Evolutionary conservation across 2,113 vertebrate genomes (phyloP).

Genomic region (Alligator mississippiensis): DNA sequence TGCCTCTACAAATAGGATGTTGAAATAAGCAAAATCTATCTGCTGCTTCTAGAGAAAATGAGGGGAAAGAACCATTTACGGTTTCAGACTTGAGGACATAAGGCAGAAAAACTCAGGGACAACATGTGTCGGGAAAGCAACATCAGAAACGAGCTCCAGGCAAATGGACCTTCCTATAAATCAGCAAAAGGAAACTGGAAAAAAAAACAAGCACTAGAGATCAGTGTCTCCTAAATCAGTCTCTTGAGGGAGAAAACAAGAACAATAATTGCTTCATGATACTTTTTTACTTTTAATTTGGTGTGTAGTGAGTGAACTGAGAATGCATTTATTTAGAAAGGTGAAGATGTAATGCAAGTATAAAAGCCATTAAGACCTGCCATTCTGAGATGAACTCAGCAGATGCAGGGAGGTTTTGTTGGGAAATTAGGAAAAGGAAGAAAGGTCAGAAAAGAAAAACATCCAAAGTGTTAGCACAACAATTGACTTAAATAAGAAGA

Average conservation of each 20-base stretch:
- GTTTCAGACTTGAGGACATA: neutral
- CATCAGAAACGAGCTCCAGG: neutral
- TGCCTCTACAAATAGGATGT: neutral
- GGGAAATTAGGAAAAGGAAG: neutral
- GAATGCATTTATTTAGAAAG: neutral
- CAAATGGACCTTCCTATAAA: neutral
- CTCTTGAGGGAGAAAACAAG: neutral
- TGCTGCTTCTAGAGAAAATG: neutral
- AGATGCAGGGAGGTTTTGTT: neutral
- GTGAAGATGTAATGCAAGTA: neutral
- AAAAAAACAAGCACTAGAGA: accelerated
- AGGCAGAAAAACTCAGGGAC: neutral
- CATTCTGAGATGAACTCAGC: neutral
- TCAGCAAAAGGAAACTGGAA: neutral
- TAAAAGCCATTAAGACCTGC: neutral
- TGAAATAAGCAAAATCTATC: neutral
- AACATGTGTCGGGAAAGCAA: neutral
- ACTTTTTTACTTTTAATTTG: neutral
- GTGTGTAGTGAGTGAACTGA: neutral
- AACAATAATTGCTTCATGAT: neutral
- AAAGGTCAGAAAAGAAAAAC: neutral
- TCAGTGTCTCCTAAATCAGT: neutral
- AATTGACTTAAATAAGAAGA: neutral
- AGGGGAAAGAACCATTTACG: neutral
- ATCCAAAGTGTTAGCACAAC: neutral